Base-by-base conservation (phyloP, 2,113 vertebrate species). In the Psittacus erithacus region DNA sequence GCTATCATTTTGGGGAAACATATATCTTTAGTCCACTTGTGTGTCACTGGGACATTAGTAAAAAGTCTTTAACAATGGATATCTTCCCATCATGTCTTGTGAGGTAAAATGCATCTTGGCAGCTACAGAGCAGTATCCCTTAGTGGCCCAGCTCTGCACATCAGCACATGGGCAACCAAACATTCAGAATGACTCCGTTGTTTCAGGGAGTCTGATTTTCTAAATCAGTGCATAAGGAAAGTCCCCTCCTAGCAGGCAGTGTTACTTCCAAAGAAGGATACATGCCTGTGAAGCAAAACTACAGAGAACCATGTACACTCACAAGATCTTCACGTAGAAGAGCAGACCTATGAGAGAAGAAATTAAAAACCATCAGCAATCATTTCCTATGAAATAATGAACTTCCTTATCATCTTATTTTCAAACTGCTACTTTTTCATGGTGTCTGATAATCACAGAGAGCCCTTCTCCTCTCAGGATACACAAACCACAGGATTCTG, bases 401-500 rank as follows among this genome's bases (percentile, higher is more conserved):
- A 96, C 71, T 97, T 97, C 57, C 75, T 95, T 95, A 95, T 96
- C 20, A 94, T 82, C 91, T 96, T 90, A 69, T 71, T 89, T 91
- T 87, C 64, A 82, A 89, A 76, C 82, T 79, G 74, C 79, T 94
- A 67, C 78, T 75, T 97, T 85, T 95, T 97, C 93, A 81, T 91
- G 90, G 89, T 96, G 96, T 93, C 91, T 92, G 93, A 93, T 97
- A 97, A 96, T 95, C 82, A 96, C 92, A 96, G 90, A 95, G 96
- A 89, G 28, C 67, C 76, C 93, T 97, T 97, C 96, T 97, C 92
- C 80, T 88, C 95, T 97, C 98, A 98, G 98, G 98, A 98, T 98
- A 98, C 78, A 97, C 96, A 98, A 98, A 98, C 98, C 98, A 98
- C 98, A 98, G 96, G 97, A 98, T 98, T 98, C 97, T 29, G 69